A percentile compares a stretch with the other conserved stretches of the same genome.
Evolutionary conservation across 2,797 vertebrate genomes (phyloP).

Genomic region (Periparus ater): DNA sequence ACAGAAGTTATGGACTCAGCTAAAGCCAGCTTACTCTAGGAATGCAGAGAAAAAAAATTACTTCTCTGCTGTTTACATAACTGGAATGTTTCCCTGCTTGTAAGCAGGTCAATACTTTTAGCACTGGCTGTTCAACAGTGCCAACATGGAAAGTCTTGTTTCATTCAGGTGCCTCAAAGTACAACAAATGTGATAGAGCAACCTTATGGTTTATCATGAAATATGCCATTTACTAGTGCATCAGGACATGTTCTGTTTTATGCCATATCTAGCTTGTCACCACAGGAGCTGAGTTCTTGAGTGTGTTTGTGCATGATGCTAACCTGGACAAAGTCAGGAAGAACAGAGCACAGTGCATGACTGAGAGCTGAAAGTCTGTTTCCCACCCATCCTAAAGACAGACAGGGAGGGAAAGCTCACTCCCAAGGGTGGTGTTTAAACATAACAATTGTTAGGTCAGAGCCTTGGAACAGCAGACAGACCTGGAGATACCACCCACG

Average conservation of each 20-base stretch:
- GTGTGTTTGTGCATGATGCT: background rate
- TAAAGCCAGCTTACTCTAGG: slow-evolving; percentile 53
- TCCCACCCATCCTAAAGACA: background rate
- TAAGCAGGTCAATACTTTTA: slow-evolving; percentile 21
- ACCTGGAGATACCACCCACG: slow-evolving; percentile 26
- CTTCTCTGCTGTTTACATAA: slow-evolving; percentile 44
- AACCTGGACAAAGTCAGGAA: slow-evolving; percentile 9
- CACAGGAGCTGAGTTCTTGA: background rate
- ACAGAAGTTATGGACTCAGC: slow-evolving; percentile 4
- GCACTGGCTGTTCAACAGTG: background rate
- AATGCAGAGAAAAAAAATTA: slow-evolving; percentile 11
- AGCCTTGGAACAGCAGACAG: background rate
- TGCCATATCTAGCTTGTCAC: background rate
- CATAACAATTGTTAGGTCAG: background rate
- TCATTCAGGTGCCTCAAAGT: slow-evolving; percentile 10
- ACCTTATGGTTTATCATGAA: slow-evolving; percentile 14
- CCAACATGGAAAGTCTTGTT: slow-evolving; percentile 11
- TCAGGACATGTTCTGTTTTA: background rate
- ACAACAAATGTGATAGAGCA: background rate
- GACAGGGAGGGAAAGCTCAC: background rate
- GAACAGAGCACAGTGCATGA: background rate
- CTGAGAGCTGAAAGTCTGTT: background rate
- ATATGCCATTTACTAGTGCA: background rate
- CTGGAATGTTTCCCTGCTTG: slow-evolving; percentile 42
- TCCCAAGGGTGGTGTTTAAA: background rate